Evolutionary conservation across 2,113 vertebrate species (phyloP).

Genomic region (Sminthopsis crassicaudata): DNA sequence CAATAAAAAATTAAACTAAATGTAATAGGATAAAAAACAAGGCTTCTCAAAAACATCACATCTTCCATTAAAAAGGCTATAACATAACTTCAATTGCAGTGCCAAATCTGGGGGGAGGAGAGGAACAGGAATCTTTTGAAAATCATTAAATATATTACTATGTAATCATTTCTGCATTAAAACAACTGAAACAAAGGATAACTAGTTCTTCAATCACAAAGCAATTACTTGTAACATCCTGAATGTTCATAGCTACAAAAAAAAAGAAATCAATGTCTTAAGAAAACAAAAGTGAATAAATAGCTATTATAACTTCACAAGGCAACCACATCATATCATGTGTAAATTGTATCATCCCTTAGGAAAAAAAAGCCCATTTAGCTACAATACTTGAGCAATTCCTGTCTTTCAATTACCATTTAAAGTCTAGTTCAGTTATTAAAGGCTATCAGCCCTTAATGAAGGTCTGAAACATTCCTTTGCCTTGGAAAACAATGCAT

Average conservation of each 20-base stretch:
- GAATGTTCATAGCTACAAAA: not conserved
- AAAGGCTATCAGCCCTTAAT: slow-evolving; percentile 46
- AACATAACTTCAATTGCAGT: slow-evolving; percentile 43
- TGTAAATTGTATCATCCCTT: slow-evolving; percentile 10
- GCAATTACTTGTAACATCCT: not conserved
- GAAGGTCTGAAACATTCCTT: slow-evolving; percentile 73
- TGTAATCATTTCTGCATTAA: slow-evolving; percentile 28
- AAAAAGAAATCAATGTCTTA: slow-evolving; percentile 36
- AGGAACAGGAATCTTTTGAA: slow-evolving; percentile 33
- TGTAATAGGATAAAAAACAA: not conserved
- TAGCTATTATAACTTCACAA: not conserved
- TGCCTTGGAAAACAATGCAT: slow-evolving; percentile 68
- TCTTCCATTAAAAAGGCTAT: slow-evolving; percentile 38
- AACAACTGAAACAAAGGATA: slow-evolving; percentile 19
- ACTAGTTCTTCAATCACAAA: not conserved
- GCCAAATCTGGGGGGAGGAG: slow-evolving; percentile 15
- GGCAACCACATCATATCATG: fast-evolving
- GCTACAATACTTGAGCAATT: not conserved
- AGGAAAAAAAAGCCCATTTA: not conserved
- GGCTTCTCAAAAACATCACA: slow-evolving; percentile 10
- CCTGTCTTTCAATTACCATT: not conserved
- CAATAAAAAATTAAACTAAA: slow-evolving; percentile 49
- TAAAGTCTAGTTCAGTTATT: not conserved
- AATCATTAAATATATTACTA: slow-evolving; percentile 25
- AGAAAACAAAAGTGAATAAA: slow-evolving; percentile 48